Evolutionary conservation across 2,797 vertebrate genomes (phyloP).

Genomic region (Mastacembelus armatus): DNA sequence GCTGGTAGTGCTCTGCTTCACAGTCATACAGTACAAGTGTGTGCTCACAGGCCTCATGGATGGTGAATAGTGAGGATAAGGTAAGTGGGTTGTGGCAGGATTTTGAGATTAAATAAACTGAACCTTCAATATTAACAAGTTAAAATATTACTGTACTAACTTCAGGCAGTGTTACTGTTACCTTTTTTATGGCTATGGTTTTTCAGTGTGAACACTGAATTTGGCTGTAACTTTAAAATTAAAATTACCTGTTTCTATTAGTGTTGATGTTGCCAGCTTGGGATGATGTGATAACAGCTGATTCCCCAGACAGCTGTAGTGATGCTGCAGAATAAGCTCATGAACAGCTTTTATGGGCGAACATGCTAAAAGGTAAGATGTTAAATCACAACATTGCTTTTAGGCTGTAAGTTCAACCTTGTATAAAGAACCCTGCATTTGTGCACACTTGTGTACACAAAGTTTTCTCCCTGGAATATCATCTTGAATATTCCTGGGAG

Average conservation of each 20-base stretch:
- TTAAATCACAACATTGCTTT: conserved; percentile 53
- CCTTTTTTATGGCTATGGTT: no score
- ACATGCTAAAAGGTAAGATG: conserved; percentile 56
- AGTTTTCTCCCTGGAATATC: conserved; percentile 48
- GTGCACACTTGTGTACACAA: conserved; percentile 49
- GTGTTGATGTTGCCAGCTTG: conserved; percentile 47
- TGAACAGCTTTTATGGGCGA: conserved; percentile 55
- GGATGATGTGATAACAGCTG: conserved; percentile 44
- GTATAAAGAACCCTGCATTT: conserved; percentile 20
- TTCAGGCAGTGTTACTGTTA: no score
- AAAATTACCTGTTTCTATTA: conserved; percentile 32
- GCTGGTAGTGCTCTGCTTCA: conserved; percentile 15
- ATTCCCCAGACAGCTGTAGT: conserved; percentile 60
- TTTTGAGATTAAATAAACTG: background rate
- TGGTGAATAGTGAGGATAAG: background rate
- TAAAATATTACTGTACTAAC: background rate
- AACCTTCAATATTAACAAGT: background rate
- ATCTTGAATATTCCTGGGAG: conserved; percentile 41
- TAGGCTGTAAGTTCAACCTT: conserved; percentile 30
- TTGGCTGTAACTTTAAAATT: conserved; percentile 29
- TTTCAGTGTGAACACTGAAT: background rate
- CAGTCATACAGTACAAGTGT: conserved; percentile 7
- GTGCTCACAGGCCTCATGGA: conserved; percentile 14
- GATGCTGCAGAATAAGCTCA: conserved; percentile 43
- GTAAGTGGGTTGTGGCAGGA: no score